phyloP scores from a whole-genome alignment of 2,888 invertebrate species.

The Tachina lurida region DNA sequence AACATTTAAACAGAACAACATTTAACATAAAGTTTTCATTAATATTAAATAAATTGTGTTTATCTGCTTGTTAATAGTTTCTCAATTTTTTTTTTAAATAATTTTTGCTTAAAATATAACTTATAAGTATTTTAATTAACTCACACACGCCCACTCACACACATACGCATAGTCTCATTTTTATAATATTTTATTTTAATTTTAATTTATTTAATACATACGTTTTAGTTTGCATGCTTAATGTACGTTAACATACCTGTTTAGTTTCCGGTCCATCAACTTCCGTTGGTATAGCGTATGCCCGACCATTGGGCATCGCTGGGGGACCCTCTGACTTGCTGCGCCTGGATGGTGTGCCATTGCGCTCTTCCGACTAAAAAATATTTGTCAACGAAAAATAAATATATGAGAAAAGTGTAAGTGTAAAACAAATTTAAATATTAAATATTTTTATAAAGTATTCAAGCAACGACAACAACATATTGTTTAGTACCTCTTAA shows the following conservation, averaged over 20 bases:
- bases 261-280: slow-evolving; percentile 81
- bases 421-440: neutral
- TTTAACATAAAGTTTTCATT: slow-evolving; percentile 27
- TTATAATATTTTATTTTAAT: slow-evolving; percentile 2
- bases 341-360: slow-evolving; percentile 87
- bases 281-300: slow-evolving; percentile 81
- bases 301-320: slow-evolving; percentile 82
- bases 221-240: slow-evolving; percentile 65
- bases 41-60: slow-evolving; percentile 5
- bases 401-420: neutral
- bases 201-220: slow-evolving; percentile 34
- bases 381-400: slow-evolving; percentile 72
- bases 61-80: neutral
- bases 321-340: slow-evolving; percentile 91
- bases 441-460: slow-evolving; percentile 16
- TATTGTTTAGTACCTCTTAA: slow-evolving; percentile 34
- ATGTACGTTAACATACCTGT: slow-evolving; percentile 79
- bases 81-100: neutral
- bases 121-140: neutral
- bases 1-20: slow-evolving; percentile 26
- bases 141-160: slow-evolving; percentile 30
- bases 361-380: slow-evolving; percentile 88
- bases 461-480: slow-evolving; percentile 37
- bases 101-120: slow-evolving; percentile 20
- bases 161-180: slow-evolving; percentile 49